phyloP scores from a whole-genome alignment of 2,888 invertebrate species.

The Pherbina coryleti region DNA sequence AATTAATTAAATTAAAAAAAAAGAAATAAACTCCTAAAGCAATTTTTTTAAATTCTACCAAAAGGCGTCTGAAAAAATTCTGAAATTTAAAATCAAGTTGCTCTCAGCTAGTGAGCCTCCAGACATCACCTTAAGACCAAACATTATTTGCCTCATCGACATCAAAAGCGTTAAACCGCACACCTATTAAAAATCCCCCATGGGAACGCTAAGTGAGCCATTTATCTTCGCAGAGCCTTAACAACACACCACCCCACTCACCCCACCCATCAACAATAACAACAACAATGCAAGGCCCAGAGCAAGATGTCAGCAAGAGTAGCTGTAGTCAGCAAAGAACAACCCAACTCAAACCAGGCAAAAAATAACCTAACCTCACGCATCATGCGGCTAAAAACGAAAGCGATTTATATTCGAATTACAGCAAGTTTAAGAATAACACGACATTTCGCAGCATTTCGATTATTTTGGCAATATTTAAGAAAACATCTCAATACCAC shows the following conservation, averaged over 20 bases:
- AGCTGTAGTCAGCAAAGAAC: constrained; percentile 12
- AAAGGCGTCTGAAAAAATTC: too few species aligned
- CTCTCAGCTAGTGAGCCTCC: too few species aligned
- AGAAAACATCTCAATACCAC: constrained; percentile 8
- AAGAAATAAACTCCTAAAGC: too few species aligned
- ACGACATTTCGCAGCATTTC: constrained; percentile 49
- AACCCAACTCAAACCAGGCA: background rate
- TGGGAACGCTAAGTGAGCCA: constrained; percentile 66
- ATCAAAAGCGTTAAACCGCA: constrained; percentile 40
- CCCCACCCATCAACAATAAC: constrained; percentile 47
- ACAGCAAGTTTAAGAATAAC: constrained; percentile 50
- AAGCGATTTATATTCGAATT: constrained; percentile 62
- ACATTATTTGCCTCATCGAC: background rate
- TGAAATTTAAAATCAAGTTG: too few species aligned
- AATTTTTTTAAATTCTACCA: too few species aligned
- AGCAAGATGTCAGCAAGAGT: constrained; percentile 27
- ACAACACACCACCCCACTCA: constrained; percentile 53
- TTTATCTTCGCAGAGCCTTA: constrained; percentile 67
- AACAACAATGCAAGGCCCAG: constrained; percentile 42
- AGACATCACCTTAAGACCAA: too few species aligned
- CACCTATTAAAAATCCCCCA: constrained; percentile 40
- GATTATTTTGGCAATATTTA: constrained; percentile 33
- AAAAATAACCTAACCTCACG: background rate
- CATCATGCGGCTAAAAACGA: constrained; percentile 52
- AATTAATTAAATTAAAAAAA: too few species aligned